Evolutionary conservation across 2,888 invertebrate genomes (phyloP).

Genomic region (Therioaphis trifolii): DNA sequence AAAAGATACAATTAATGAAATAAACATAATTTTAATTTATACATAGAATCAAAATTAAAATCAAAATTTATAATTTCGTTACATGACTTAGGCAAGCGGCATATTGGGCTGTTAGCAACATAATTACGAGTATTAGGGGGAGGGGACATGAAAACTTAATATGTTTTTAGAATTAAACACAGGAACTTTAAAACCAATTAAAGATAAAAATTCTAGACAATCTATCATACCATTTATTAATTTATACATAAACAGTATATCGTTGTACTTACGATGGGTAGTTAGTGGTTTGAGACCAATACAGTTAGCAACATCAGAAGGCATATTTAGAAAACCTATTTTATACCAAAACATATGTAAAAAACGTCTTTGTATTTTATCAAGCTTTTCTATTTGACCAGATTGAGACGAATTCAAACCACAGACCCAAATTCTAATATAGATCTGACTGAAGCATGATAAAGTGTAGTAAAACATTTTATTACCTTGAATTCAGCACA

Average conservation of each 20-base stretch:
- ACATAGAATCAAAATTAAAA: too few species aligned
- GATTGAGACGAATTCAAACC: not conserved
- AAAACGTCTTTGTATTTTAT: not conserved
- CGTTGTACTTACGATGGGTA: too few species aligned
- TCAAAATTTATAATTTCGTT: too few species aligned
- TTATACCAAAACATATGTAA: not conserved
- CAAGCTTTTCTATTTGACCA: not conserved
- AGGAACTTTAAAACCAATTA: too few species aligned
- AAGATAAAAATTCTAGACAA: not conserved
- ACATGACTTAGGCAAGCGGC: too few species aligned
- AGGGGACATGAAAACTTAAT: too few species aligned
- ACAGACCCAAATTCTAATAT: conserved; percentile 1
- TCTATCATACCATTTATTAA: not conserved
- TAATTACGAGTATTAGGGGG: too few species aligned
- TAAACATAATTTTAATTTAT: too few species aligned
- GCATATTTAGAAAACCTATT: not conserved
- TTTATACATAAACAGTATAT: too few species aligned
- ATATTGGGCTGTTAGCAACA: too few species aligned
- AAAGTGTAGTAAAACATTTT: not conserved
- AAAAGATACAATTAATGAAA: too few species aligned
- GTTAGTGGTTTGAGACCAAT: not conserved
- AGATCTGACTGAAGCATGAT: not conserved
- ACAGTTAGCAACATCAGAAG: not conserved
- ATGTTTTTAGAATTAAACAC: too few species aligned
- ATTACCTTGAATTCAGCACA: not conserved